Evolutionary conservation across 1,140 invertebrate genomes (phyloP).

Genomic region (Aplysia californica): DNA sequence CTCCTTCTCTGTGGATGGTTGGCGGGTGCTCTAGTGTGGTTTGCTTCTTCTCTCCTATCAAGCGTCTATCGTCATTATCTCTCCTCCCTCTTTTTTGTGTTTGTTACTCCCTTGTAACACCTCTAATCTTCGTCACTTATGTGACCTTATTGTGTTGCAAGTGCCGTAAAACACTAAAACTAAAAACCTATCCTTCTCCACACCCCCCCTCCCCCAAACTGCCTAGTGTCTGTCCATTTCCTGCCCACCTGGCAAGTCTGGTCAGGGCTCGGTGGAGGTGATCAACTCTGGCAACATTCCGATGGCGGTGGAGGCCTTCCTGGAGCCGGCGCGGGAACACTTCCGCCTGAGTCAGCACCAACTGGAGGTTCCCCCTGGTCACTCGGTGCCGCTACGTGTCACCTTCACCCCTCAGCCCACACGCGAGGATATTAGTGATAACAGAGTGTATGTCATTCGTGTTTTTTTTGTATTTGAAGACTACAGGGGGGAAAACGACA

Average conservation of each 20-base stretch:
- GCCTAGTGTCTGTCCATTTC: background rate
- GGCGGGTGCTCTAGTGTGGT: too few relatives aligned
- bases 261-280: background rate
- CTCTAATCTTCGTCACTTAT: too few relatives aligned
- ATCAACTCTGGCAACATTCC: conserved; percentile 22
- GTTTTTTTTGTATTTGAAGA: background rate
- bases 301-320: background rate
- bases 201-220: too few relatives aligned
- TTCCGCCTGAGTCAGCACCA: background rate
- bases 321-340: background rate
- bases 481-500: too few relatives aligned
- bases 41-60: too few relatives aligned
- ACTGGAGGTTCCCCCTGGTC: background rate
- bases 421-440: background rate
- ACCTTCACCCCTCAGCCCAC: conserved; percentile 14
- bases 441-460: background rate
- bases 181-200: too few relatives aligned
- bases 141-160: too few relatives aligned
- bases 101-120: too few relatives aligned
- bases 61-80: too few relatives aligned
- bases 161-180: too few relatives aligned
- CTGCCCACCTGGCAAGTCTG: background rate
- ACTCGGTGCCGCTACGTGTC: background rate
- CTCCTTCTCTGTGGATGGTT: too few relatives aligned
- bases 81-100: too few relatives aligned